Evolutionary conservation across 1,140 invertebrate genomes (phyloP), one percentile per base, ranked within the genome.

Genomic region (Bicyclus anynana): DNA sequence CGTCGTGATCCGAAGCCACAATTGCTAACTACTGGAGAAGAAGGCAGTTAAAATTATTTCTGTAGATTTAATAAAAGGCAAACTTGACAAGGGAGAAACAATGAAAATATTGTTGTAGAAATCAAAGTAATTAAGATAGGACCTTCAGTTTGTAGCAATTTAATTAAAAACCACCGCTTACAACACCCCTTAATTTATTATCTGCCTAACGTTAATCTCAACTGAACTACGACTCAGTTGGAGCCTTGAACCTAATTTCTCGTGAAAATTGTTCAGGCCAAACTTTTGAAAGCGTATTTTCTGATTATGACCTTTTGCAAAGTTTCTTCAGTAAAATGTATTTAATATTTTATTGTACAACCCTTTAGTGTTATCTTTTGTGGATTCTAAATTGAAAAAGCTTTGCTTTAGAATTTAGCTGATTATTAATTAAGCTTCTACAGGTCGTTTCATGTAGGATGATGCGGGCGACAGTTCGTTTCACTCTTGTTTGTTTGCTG

Each of bases 111-210:
- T 23, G 59, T 56, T 55, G 52, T 72, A 76, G 73, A 77, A 82
- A 83, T 74, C 68, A 72, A 61, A 73, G 62, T 87, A 74, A 83
- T 85, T 84, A 83, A 72, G 53, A 55, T 42, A 42, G 59, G 75
- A 69, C 82, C 84, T 85, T 85, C 76, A 72, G 54, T 71, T 77
- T 58, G 68, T 62, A 77, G 78, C 62, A 63, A 77, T 84, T 83
- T 85, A 87, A 87, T 85, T 87, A 84, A 80, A 84, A 84, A 73
- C 54, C 77, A 61, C 46, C 66, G 69, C 71, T 87, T 84, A 77
- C 81, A 80, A 83, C 85, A 87, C 74, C 44, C 74, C 69, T 74
- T 77, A 72, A 76, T 78, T 81, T 74, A 68, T 62, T 53, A 62
- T 49, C 37, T 47, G n/a, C 38, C 52, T 52, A 52, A 51, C n/a